Percentiles rank a stretch among this genome's conserved stretches.
Conservation (phyloP, 2,113 vertebrate species). For the Eira barbara region DNA sequence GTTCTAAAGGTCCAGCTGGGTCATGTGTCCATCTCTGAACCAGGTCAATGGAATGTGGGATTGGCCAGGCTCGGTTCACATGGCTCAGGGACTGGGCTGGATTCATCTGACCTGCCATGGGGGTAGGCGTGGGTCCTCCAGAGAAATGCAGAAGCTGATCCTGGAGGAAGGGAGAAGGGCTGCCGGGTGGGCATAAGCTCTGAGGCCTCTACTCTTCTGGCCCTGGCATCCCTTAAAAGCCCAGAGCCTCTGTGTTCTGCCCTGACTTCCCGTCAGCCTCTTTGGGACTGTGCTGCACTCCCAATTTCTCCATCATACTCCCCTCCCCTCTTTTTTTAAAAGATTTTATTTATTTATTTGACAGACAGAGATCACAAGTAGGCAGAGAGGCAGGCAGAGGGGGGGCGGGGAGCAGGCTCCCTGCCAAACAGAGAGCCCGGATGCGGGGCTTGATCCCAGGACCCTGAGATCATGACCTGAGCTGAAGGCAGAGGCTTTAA, state of each 20-base stretch:
- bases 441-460: too few relatives aligned
- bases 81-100: neutral
- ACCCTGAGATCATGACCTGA: too few relatives aligned
- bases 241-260: neutral
- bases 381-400: too few relatives aligned
- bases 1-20: neutral
- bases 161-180: neutral
- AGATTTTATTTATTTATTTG: too few relatives aligned
- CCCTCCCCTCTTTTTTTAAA: too few relatives aligned
- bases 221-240: neutral
- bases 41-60: neutral
- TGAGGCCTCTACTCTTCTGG: neutral
- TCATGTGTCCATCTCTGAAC: neutral
- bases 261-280: neutral
- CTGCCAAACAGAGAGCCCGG: too few relatives aligned
- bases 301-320: accelerated
- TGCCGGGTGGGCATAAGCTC: neutral
- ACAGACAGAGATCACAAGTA: too few relatives aligned
- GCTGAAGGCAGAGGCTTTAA: too few relatives aligned
- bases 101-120: neutral
- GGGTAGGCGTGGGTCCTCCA: neutral
- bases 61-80: neutral
- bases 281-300: neutral
- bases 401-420: too few relatives aligned
- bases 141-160: neutral